Evolutionary conservation across 2,888 invertebrate species (phyloP).

Genomic region (Hirudinaria manillensis): DNA sequence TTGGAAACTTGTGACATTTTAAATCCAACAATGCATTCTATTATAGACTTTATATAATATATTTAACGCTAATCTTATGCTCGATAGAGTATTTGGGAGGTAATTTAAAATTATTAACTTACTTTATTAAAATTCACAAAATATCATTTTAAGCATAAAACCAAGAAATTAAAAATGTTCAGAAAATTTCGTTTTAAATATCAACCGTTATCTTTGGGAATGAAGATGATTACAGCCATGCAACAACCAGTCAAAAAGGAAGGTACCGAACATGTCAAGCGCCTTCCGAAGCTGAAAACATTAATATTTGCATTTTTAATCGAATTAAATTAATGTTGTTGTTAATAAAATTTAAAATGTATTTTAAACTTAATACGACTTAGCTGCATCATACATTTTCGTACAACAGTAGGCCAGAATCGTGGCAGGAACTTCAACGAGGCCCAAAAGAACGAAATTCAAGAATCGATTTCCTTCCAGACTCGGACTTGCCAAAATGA

Average conservation of each 20-base stretch:
- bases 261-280: constrained; percentile 31
- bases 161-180: too few relatives aligned
- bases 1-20: too few relatives aligned
- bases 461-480: constrained; percentile 45
- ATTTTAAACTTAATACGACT: too few relatives aligned
- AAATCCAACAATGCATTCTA: too few relatives aligned
- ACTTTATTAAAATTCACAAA: too few relatives aligned
- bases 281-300: constrained; percentile 27
- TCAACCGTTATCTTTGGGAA: constrained; percentile 17
- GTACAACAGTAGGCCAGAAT: not conserved
- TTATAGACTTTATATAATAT: too few relatives aligned
- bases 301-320: too few relatives aligned
- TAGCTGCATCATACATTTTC: not conserved
- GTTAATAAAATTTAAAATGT: too few relatives aligned
- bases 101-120: too few relatives aligned
- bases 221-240: constrained; percentile 26
- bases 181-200: not conserved
- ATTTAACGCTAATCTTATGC: too few relatives aligned
- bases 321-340: not conserved
- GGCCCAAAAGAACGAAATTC: constrained; percentile 44
- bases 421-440: constrained; percentile 44
- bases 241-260: constrained; percentile 32
- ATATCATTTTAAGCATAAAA: too few relatives aligned
- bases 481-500: constrained; percentile 44
- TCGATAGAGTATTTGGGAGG: too few relatives aligned